Conservation (phyloP, 2,888 invertebrate genomes). For the Sinodicranocentrus sp. region DNA sequence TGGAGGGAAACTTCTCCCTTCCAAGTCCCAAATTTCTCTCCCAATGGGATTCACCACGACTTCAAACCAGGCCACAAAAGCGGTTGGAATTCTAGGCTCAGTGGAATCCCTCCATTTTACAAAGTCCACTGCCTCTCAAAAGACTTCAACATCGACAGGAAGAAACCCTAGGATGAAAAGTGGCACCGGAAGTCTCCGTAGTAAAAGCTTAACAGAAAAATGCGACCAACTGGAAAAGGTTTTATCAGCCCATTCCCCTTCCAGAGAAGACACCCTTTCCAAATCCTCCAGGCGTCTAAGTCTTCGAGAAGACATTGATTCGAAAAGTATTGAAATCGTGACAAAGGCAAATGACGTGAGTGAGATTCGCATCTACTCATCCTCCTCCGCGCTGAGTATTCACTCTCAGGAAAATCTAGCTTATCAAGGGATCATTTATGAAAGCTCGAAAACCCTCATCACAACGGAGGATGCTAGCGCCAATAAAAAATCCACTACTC, state of each 20-base stretch:
- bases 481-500: conserved; percentile 17
- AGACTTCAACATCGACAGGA: background rate
- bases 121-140: background rate
- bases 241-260: background rate
- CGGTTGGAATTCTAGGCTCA: background rate
- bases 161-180: background rate
- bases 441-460: conserved; percentile 52
- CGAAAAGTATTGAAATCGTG: conserved; percentile 75
- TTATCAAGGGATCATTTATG: conserved; percentile 66
- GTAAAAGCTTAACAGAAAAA: conserved; percentile 73
- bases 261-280: background rate
- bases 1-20: conserved; percentile 61
- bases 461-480: conserved; percentile 19
- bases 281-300: background rate
- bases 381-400: background rate
- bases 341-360: conserved; percentile 76
- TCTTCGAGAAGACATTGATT: conserved; percentile 48
- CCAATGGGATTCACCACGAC: conserved; percentile 70
- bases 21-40: conserved; percentile 73
- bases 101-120: conserved; percentile 4
- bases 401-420: conserved; percentile 25
- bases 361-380: conserved; percentile 75
- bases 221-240: conserved; percentile 75
- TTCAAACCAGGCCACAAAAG: conserved; percentile 27
- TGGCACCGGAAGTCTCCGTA: conserved; percentile 18